Percentiles rank a stretch among this genome's conserved stretches.
These are phyloP conservation scores for Epizoanthus fatuus DNA, from an alignment of 92 coral and sea anemone species.

Conservation along the genomic window DNA sequence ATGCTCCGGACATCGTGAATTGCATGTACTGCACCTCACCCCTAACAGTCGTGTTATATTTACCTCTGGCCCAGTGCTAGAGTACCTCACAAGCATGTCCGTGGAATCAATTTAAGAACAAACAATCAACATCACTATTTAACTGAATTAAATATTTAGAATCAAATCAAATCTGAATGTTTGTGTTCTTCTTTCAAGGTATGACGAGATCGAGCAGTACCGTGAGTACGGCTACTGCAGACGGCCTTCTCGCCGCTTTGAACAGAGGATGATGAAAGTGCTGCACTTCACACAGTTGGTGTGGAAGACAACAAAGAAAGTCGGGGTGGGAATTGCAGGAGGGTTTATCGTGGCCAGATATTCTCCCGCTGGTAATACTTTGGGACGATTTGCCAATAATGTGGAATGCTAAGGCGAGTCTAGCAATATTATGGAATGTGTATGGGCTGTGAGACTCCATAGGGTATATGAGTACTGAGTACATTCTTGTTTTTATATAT, in stretches of 20 bases:
- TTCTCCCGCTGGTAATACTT: neutral
- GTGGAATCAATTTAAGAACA: too few relatives aligned
- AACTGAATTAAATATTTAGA: neutral
- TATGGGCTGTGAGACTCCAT: too few relatives aligned
- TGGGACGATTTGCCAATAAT: neutral
- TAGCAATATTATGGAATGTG: too few relatives aligned
- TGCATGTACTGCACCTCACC: too few relatives aligned
- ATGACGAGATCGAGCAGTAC: constrained; percentile 1
- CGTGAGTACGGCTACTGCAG: neutral
- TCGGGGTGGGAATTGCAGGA: constrained; percentile 11
- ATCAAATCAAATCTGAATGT: neutral
- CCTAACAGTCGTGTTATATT: too few relatives aligned
- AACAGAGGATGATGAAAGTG: neutral
- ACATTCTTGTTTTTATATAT: too few relatives aligned
- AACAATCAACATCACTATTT: too few relatives aligned
- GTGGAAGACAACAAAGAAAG: constrained; percentile 9
- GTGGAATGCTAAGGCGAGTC: constrained; percentile 10
- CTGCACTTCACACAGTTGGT: constrained; percentile 9
- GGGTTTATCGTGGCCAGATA: constrained; percentile 9
- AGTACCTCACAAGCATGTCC: too few relatives aligned
- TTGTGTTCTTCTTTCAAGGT: neutral
- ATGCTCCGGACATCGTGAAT: too few relatives aligned
- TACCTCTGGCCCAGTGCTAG: too few relatives aligned
- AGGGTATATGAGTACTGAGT: too few relatives aligned
- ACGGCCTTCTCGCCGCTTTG: neutral